phyloP scores from a whole-genome alignment of 2,797 vertebrate genomes.

The Craterocephalus amniculus region DNA sequence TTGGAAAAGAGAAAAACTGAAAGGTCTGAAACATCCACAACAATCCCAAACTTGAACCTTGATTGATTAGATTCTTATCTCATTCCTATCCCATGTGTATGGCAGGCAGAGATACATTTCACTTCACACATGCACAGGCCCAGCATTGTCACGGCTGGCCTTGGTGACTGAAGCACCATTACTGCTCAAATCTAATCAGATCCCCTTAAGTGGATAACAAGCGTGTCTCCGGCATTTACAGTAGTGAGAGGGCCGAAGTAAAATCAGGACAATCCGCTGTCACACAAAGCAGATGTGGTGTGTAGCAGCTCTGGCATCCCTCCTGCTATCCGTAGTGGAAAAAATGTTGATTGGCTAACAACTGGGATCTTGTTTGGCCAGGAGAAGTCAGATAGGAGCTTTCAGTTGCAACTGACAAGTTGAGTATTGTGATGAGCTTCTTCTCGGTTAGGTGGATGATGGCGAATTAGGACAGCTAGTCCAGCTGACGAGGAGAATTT shows the following conservation, averaged over 20 bases:
- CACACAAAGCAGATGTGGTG: constrained; percentile 74
- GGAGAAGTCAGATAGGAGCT: constrained; percentile 67
- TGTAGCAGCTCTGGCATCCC: constrained; percentile 60
- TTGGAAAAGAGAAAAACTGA: constrained; percentile 21
- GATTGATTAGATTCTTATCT: constrained; percentile 65
- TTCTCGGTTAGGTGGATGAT: constrained; percentile 49
- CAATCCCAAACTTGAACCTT: constrained; percentile 45
- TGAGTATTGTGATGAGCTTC: constrained; percentile 69
- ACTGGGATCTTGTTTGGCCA: constrained; percentile 76
- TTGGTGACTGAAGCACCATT: constrained; percentile 77
- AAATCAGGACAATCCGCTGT: constrained; percentile 74
- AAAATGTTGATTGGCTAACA: constrained; percentile 77
- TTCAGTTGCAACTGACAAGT: constrained; percentile 71
- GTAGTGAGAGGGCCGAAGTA: constrained; percentile 75
- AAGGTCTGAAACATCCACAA: constrained; percentile 49
- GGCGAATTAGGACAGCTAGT: constrained; percentile 51
- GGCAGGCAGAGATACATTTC: constrained; percentile 64
- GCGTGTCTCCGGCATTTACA: constrained; percentile 83
- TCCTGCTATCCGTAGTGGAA: constrained; percentile 56
- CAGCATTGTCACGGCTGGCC: constrained; percentile 66
- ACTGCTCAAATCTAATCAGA: constrained; percentile 81
- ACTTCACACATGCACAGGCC: constrained; percentile 72
- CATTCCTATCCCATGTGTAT: constrained; percentile 48
- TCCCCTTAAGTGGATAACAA: constrained; percentile 81
- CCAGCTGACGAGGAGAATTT: constrained; percentile 57